Evolutionary conservation across 1,140 invertebrate genomes (phyloP), one percentile per base, ranked within the genome.

Genomic region (Brachionus sp.): DNA sequence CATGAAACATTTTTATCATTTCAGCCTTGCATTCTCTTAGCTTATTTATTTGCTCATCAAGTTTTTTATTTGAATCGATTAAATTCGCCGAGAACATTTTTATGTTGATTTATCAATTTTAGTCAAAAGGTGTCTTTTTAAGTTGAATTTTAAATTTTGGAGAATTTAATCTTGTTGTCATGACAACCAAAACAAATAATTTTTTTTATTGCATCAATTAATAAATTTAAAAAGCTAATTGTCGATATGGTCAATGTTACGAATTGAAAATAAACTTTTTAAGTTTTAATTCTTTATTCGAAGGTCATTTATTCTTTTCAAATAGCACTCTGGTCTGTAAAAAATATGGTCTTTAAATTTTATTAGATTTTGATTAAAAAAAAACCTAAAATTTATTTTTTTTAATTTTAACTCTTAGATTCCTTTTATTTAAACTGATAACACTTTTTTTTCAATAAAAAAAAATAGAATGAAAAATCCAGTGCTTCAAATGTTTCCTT

Each of bases 1-100:
- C 70, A n/a, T 75, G 19, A n/a, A 75, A 75, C 70, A 75, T 75
- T 9, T 33, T 23, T 13, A 75, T 42, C 70, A 75, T 75, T 23
- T 75, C 70, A 3, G 70, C 70, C 44, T 75, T 75, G 10, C 70
- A 75, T 75, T 46, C 19, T 75, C 70, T 12, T 5, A 75, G 23
- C 16, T 75, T 75, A 7, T 25, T 75, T 44, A 75, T 75, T 75
- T 75, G 70, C 2, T 23, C 70, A 46, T 75, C 70, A 2, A 75
- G 70, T 46, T 75, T 75, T 46, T 50, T 75, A 16, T 75, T 75
- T 50, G 70, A 25, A n/a, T 75, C 70, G 19, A 10, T 25, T 4
- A 46, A 50, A 75, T 23, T 25, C 5, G 70, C 42, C 4, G 70
- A 75, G 0, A 75, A 1, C 70, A 75, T 75, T 50, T 73, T 62